phyloP scores from a whole-genome alignment of 2,888 invertebrate species.

The Lasioglossum zephyrum region DNA sequence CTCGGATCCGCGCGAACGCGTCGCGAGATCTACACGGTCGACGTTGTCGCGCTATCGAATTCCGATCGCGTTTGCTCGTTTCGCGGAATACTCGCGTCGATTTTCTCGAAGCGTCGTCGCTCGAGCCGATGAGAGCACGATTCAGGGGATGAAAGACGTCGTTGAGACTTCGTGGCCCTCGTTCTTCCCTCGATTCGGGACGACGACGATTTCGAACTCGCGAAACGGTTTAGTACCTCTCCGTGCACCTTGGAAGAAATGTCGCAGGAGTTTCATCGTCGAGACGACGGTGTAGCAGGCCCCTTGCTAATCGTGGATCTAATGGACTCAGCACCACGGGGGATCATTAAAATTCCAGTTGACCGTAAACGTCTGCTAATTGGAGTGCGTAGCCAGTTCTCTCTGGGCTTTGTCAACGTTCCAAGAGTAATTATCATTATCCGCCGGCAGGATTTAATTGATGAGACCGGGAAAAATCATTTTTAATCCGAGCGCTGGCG shows the following conservation, averaged over 20 bases:
- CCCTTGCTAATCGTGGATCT: neutral
- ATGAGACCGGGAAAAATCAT: neutral
- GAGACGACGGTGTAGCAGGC: neutral
- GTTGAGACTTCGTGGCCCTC: neutral
- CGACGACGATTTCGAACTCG: neutral
- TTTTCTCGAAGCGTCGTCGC: neutral
- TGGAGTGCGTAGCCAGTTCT: slow-evolving; percentile 36
- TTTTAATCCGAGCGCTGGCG: neutral
- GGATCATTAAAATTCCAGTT: slow-evolving; percentile 68
- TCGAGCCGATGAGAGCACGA: neutral
- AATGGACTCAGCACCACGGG: neutral
- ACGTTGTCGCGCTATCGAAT: slow-evolving; percentile 61
- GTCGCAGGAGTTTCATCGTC: neutral
- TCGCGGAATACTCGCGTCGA: neutral
- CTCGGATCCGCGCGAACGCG: slow-evolving; percentile 3
- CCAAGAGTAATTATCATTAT: neutral
- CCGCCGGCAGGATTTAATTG: neutral
- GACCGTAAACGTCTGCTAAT: slow-evolving; percentile 67
- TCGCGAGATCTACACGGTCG: slow-evolving; percentile 1
- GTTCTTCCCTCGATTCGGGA: neutral
- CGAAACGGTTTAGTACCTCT: neutral
- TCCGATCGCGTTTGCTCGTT: slow-evolving; percentile 54
- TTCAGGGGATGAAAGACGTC: neutral
- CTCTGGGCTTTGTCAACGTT: neutral
- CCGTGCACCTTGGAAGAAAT: neutral